These are phyloP conservation scores for Desoria tigrina DNA, from an alignment of 2,888 invertebrate genomes.

Conservation along the genomic window DNA sequence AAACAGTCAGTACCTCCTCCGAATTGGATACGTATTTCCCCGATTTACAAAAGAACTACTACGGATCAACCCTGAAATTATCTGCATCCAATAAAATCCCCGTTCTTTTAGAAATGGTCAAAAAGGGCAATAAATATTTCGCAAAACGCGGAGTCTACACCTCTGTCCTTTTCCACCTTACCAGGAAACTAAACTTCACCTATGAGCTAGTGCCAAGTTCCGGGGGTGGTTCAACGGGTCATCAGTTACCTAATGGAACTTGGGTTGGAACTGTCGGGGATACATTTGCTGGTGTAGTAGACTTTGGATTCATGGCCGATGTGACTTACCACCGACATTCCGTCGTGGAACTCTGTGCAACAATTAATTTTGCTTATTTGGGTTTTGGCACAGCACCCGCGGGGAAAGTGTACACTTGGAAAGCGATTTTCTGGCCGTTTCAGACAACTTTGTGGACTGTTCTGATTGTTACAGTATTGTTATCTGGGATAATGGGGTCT, in stretches of 20 bases:
- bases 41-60: conserved; percentile 23
- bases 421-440: conserved; percentile 37
- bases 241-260: conserved; percentile 28
- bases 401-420: conserved; percentile 23
- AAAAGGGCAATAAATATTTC: conserved; percentile 9
- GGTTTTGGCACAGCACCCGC: conserved; percentile 26
- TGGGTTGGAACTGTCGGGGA: conserved; percentile 35
- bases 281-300: conserved; percentile 17
- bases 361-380: conserved; percentile 34
- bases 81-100: conserved; percentile 27
- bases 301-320: conserved; percentile 35
- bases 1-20: too few species aligned
- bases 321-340: conserved; percentile 26
- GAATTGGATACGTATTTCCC: conserved; percentile 17
- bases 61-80: conserved; percentile 15
- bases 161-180: conserved; percentile 13
- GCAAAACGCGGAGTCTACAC: conserved; percentile 29
- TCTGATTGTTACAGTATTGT: not conserved
- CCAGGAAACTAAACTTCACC: conserved; percentile 25
- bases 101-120: conserved; percentile 18
- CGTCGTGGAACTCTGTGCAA: conserved; percentile 27
- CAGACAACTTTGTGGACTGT: conserved; percentile 14
- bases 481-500: not conserved
- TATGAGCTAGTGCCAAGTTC: conserved; percentile 26
- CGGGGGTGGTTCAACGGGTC: conserved; percentile 31